A percentile compares a stretch with the other conserved stretches of the same genome.
phyloP scores from a whole-genome alignment of 2,888 invertebrate species.

The Sericinus montela region DNA sequence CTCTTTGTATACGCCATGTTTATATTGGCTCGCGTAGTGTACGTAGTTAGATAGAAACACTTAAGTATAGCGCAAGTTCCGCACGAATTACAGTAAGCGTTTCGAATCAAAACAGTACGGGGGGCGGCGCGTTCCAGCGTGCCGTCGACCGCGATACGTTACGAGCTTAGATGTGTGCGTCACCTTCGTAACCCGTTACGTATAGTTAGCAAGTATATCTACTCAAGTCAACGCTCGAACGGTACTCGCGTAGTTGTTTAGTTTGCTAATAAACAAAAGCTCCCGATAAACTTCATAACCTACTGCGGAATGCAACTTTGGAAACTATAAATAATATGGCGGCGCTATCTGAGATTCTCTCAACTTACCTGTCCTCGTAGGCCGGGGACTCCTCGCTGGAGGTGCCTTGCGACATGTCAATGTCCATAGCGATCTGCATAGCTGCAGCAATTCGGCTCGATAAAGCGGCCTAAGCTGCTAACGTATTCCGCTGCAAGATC shows the following conservation, averaged over 20 bases:
- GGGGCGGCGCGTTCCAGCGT: background rate
- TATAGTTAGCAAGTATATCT: conserved; percentile 7
- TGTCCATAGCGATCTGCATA: conserved; percentile 46
- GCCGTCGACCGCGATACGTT: background rate
- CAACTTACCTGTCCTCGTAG: conserved; percentile 64
- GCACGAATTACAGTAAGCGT: background rate
- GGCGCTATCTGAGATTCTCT: background rate
- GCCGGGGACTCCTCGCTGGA: conserved; percentile 60
- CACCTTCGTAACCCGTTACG: background rate
- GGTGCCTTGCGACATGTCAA: conserved; percentile 56
- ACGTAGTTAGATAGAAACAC: too few species aligned
- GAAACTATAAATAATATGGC: conserved; percentile 1
- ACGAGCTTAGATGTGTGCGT: too few species aligned
- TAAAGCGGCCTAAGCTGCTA: background rate
- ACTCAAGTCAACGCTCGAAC: conserved; percentile 7
- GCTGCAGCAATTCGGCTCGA: background rate
- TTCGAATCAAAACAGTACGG: background rate
- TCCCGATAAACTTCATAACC: background rate
- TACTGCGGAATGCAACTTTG: background rate
- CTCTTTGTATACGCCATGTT: too few species aligned
- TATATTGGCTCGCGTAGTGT: too few species aligned
- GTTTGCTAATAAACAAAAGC: conserved; percentile 10
- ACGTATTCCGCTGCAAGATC: background rate
- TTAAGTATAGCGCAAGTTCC: too few species aligned
- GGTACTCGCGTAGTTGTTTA: conserved; percentile 9